Evolutionary conservation across 2,113 vertebrate species (phyloP).

Genomic region (Triplophysa siluroides): DNA sequence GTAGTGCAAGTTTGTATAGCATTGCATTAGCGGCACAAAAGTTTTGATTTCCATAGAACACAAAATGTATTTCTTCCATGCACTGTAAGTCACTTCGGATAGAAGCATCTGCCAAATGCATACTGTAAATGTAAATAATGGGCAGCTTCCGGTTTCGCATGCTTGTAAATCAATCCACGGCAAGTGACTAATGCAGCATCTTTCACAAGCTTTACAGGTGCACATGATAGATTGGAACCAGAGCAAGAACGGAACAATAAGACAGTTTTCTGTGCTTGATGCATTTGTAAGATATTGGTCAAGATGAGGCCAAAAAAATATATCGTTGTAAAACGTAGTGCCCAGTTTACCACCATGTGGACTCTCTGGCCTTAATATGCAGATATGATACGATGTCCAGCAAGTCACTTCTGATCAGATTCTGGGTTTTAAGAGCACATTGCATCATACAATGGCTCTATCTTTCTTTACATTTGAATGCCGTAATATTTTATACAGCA

Average conservation of each 20-base stretch:
- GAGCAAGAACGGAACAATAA: not conserved
- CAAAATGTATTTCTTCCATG: not conserved
- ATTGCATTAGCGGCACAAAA: too few relatives aligned
- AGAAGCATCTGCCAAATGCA: too few relatives aligned
- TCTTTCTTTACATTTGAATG: too few relatives aligned
- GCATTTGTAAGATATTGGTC: not conserved
- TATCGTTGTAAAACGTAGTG: not conserved
- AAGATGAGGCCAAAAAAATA: not conserved
- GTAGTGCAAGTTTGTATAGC: too few relatives aligned
- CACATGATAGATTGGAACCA: not conserved
- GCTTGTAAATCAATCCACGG: conserved; percentile 22
- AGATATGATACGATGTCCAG: conserved; percentile 14
- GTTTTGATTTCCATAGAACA: too few relatives aligned
- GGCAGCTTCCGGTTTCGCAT: not conserved
- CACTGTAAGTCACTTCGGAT: not conserved
- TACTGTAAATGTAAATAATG: not conserved
- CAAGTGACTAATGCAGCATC: not conserved
- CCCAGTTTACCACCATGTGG: not conserved
- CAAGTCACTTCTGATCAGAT: not conserved
- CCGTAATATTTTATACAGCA: not conserved
- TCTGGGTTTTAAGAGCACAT: not conserved
- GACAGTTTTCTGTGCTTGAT: not conserved
- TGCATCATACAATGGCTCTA: too few relatives aligned
- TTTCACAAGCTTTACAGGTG: not conserved
- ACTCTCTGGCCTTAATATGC: not conserved